phyloP scores from a whole-genome alignment of 2,797 vertebrate genomes.

The Cyprinella venusta region DNA sequence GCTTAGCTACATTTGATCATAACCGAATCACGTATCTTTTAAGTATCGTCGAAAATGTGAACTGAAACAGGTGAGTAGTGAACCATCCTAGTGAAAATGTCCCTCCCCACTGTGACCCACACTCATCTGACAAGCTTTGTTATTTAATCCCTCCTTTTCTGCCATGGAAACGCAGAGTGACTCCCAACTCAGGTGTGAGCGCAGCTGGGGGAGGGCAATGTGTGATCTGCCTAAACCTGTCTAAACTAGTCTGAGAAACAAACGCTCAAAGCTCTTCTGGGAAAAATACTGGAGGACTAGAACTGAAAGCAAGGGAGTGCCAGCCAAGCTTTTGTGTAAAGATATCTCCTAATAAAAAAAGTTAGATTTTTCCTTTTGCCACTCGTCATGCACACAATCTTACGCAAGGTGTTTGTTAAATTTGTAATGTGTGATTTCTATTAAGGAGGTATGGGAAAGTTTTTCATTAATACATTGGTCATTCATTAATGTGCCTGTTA shows the following conservation, averaged over 20 bases:
- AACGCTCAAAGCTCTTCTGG: constrained; percentile 22
- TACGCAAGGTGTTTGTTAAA: neutral
- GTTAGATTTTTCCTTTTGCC: neutral
- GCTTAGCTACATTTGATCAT: neutral
- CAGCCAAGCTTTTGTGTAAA: neutral
- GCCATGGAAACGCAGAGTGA: constrained; percentile 49
- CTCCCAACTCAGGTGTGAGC: constrained; percentile 33
- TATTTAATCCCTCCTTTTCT: constrained; percentile 40
- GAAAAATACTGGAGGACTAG: constrained; percentile 17
- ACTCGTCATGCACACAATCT: neutral
- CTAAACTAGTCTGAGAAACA: constrained; percentile 46
- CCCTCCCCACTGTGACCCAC: constrained; percentile 12
- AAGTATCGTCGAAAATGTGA: constrained; percentile 12
- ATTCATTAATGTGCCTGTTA: constrained; percentile 28
- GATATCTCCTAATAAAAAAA: neutral
- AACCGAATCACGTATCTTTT: neutral
- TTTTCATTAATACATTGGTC: constrained; percentile 9
- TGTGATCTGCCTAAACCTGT: constrained; percentile 56
- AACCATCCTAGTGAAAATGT: neutral
- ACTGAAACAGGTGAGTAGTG: neutral
- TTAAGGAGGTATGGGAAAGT: neutral
- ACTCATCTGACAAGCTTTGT: constrained; percentile 37
- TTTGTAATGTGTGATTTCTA: neutral
- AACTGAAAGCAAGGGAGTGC: neutral
- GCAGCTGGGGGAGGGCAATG: constrained; percentile 20